phyloP scores from a whole-genome alignment of 2,888 invertebrate genomes.

The Alsophila aescularia region DNA sequence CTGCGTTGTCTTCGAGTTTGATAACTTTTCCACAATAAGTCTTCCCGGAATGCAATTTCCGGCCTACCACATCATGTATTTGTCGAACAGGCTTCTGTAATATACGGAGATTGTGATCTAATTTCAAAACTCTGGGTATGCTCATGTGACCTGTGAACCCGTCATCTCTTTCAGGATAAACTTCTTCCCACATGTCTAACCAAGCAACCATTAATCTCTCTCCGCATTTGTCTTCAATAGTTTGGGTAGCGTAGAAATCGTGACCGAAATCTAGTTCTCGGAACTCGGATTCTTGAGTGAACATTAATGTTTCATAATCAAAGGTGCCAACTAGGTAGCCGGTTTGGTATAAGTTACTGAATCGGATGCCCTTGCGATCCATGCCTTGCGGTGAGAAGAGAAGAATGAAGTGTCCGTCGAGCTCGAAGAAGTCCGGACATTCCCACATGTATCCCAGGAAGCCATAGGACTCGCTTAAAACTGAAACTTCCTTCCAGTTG shows the following conservation, averaged over 20 bases:
- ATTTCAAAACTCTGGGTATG: slow-evolving; percentile 59
- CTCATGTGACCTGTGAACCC: slow-evolving; percentile 75
- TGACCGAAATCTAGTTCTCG: slow-evolving; percentile 68
- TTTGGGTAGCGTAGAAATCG: slow-evolving; percentile 77
- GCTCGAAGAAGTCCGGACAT: slow-evolving; percentile 79
- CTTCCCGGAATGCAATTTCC: slow-evolving; percentile 42
- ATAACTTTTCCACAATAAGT: slow-evolving; percentile 36
- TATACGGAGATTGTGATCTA: slow-evolving; percentile 50
- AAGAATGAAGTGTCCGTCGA: slow-evolving; percentile 63
- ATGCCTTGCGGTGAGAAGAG: slow-evolving; percentile 76
- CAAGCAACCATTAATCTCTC: slow-evolving; percentile 69
- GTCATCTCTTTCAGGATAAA: slow-evolving; percentile 64
- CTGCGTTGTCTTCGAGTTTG: slow-evolving; percentile 53
- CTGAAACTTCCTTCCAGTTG: slow-evolving; percentile 58
- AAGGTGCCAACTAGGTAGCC: slow-evolving; percentile 75
- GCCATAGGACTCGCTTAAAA: slow-evolving; percentile 63
- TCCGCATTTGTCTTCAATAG: slow-evolving; percentile 50
- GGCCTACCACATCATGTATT: slow-evolving; percentile 40
- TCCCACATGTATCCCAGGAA: slow-evolving; percentile 76
- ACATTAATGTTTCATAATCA: slow-evolving; percentile 55
- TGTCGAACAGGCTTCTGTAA: slow-evolving; percentile 61
- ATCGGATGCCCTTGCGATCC: slow-evolving; percentile 59
- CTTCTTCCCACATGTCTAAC: slow-evolving; percentile 74
- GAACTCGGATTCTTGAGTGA: slow-evolving; percentile 56
- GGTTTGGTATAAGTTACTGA: slow-evolving; percentile 65